Conservation (phyloP, 2,113 vertebrate genomes). For the Aptenodytes patagonicus region DNA sequence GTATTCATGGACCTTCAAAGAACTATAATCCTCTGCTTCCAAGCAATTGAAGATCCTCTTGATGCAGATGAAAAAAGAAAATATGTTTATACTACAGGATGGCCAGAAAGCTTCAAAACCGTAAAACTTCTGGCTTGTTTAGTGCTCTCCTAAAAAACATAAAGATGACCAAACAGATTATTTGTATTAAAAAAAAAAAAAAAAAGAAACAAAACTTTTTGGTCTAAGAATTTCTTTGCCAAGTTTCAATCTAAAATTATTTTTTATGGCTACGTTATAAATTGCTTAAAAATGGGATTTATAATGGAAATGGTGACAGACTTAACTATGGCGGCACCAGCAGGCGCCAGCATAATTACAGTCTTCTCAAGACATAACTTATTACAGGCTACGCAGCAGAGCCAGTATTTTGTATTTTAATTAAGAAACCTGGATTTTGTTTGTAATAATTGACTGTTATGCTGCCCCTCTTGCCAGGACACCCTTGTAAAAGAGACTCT, state of each 20-base stretch:
- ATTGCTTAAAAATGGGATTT: constrained; percentile 57
- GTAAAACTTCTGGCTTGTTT: constrained; percentile 14
- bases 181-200: not conserved
- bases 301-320: constrained; percentile 71
- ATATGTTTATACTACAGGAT: not conserved
- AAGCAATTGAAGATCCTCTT: not conserved
- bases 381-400: constrained; percentile 65
- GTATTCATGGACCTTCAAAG: not conserved
- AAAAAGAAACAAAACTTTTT: not conserved
- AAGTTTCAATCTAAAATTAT: constrained; percentile 56
- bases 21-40: not conserved
- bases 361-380: constrained; percentile 70
- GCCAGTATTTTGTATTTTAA: constrained; percentile 77
- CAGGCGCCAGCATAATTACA: constrained; percentile 75
- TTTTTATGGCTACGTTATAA: constrained; percentile 52
- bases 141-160: not conserved
- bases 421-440: constrained; percentile 81
- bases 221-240: constrained; percentile 14
- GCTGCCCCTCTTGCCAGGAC: constrained; percentile 63
- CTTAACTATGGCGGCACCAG: constrained; percentile 59
- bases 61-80: not conserved
- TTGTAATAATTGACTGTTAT: constrained; percentile 79
- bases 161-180: constrained; percentile 37
- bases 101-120: constrained; percentile 9
- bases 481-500: constrained; percentile 71